These are phyloP conservation scores for Streptopelia turtur DNA, from an alignment of 2,797 vertebrate genomes.

Conservation along the genomic window DNA sequence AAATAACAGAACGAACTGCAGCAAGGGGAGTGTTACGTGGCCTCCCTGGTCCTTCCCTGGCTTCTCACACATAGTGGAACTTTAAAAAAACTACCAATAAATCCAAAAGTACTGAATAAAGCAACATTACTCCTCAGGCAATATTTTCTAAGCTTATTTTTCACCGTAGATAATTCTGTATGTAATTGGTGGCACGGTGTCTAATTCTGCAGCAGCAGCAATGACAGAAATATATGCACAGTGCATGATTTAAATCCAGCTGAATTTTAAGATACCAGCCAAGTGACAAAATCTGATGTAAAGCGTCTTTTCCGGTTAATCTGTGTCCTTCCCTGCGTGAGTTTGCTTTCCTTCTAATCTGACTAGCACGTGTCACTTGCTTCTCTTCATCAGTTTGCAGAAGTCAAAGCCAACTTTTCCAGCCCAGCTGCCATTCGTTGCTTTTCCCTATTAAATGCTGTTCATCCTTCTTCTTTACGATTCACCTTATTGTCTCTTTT, in stretches of 20 bases:
- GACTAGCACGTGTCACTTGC: neutral
- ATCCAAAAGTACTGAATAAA: neutral
- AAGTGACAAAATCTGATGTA: conserved; percentile 45
- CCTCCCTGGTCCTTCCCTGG: neutral
- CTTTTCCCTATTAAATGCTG: neutral
- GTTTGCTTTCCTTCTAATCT: conserved; percentile 1
- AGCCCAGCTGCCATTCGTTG: neutral
- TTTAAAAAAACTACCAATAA: neutral
- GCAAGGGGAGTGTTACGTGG: neutral
- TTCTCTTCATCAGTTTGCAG: neutral
- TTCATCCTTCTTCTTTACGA: neutral
- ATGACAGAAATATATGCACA: conserved; percentile 39
- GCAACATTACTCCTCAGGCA: neutral
- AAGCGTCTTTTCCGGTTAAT: conserved; percentile 55
- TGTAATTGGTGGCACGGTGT: neutral
- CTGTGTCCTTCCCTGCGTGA: neutral
- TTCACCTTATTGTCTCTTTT: conserved; percentile 44
- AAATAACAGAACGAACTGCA: neutral
- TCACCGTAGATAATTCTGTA: conserved; percentile 9
- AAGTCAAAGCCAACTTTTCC: neutral
- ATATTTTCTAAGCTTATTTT: conserved; percentile 40
- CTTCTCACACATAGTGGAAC: neutral
- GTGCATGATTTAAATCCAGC: conserved; percentile 12
- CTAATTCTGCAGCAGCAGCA: conserved; percentile 18
- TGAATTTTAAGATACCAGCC: conserved; percentile 31